Percentiles rank a stretch among this genome's conserved stretches.
phyloP scores from a whole-genome alignment of 2,113 vertebrate genomes.

The Poeciliopsis turrubarensis region DNA sequence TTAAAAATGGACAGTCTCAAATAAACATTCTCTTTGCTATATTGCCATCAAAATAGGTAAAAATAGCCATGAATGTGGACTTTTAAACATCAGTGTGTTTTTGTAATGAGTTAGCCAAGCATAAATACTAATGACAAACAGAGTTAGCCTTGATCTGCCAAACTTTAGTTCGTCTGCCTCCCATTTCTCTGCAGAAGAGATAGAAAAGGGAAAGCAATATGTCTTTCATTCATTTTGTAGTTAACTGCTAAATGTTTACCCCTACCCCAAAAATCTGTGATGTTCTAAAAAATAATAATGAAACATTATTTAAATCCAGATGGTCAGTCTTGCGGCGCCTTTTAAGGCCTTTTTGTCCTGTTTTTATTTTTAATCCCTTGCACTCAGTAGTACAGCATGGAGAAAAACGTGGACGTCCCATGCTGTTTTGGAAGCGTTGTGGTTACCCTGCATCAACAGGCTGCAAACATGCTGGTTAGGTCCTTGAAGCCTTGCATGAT shows the following conservation, averaged over 20 bases:
- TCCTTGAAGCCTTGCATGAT: constrained; percentile 57
- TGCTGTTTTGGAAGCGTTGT: constrained; percentile 25
- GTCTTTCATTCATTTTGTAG: background rate
- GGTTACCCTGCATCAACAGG: constrained; percentile 39
- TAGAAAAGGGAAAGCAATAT: constrained; percentile 3
- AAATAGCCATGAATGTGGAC: too few species aligned
- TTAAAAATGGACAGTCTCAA: too few species aligned
- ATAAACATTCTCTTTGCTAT: too few species aligned
- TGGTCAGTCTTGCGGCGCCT: constrained; percentile 7
- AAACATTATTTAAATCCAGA: constrained; percentile 8
- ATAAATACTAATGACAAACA: background rate
- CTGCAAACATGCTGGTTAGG: constrained; percentile 37
- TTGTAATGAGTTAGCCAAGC: background rate
- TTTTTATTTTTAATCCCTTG: constrained; percentile 17
- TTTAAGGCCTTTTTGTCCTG: constrained; percentile 1
- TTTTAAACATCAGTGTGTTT: background rate
- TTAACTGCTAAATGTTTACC: background rate
- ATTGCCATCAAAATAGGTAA: too few species aligned
- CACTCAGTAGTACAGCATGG: constrained; percentile 7
- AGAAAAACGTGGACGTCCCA: constrained; percentile 19
- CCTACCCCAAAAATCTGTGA: background rate
- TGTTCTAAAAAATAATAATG: constrained; percentile 7
- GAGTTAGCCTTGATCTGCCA: background rate
- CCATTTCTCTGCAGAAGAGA: background rate
- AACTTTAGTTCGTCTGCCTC: background rate